These are phyloP conservation scores for Sturnira hondurensis DNA, from an alignment of 2,113 vertebrate genomes.

Conservation along the genomic window DNA sequence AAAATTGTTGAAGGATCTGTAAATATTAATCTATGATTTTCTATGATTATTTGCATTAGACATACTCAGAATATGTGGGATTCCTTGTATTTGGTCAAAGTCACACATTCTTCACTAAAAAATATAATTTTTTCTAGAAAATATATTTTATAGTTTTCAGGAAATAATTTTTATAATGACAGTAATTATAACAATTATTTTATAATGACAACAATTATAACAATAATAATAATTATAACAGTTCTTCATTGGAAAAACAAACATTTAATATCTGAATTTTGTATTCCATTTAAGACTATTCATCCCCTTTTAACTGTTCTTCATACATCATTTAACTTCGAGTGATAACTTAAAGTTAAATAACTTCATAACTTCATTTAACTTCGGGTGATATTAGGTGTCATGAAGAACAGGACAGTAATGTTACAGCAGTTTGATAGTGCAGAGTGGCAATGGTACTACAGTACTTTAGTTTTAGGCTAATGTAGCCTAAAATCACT, in stretches of 20 bases:
- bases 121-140: not conserved
- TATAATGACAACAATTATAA: not conserved
- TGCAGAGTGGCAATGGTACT: not conserved
- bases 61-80: not conserved
- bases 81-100: not conserved
- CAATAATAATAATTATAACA: too few relatives aligned
- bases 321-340: not conserved
- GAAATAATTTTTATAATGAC: not conserved
- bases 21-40: not conserved
- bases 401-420: not conserved
- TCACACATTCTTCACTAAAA: not conserved
- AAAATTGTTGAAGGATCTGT: not conserved
- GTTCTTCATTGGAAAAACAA: not conserved
- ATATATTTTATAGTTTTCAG: not conserved
- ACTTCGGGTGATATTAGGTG: not conserved
- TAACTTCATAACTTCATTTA: not conserved
- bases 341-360: too few relatives aligned
- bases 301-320: not conserved
- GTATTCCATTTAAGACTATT: not conserved
- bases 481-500: not conserved
- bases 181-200: not conserved
- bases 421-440: not conserved
- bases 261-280: not conserved
- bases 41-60: not conserved
- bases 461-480: not conserved